A percentile compares a stretch with the other conserved stretches of the same genome.
phyloP scores from a whole-genome alignment of 1,140 invertebrate species.

The Mycetomoellerius zeteki region DNA sequence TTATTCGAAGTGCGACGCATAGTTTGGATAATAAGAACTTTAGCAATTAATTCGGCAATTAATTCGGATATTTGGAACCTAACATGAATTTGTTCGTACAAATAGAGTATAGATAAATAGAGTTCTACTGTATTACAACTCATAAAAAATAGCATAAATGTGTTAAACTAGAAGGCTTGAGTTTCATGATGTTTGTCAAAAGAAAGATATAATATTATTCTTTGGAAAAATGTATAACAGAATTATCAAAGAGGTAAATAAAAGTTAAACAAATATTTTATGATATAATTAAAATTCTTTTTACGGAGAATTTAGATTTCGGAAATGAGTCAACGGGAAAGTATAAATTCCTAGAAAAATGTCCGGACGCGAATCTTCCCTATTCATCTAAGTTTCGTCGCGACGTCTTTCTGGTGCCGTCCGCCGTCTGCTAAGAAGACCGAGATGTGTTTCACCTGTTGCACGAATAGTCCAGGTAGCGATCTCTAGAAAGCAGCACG shows the following conservation, averaged over 20 bases:
- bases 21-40: no score
- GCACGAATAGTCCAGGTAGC: slow-evolving; percentile 67
- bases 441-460: slow-evolving; percentile 72
- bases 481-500: slow-evolving; percentile 54
- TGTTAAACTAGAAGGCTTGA: background rate
- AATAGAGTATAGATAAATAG: no score
- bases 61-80: no score
- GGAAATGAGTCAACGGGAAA: background rate
- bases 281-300: background rate
- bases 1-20: no score
- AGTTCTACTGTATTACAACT: no score
- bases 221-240: background rate
- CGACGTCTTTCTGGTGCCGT: slow-evolving; percentile 61
- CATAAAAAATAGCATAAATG: background rate
- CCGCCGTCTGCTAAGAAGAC: slow-evolving; percentile 39
- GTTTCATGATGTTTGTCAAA: background rate
- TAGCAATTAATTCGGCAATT: no score
- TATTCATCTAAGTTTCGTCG: slow-evolving; percentile 20
- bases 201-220: background rate
- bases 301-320: background rate
- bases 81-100: no score
- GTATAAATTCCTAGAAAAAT: slow-evolving; percentile 23
- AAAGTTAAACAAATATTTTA: background rate
- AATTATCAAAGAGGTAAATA: background rate
- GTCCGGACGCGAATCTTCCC: slow-evolving; percentile 14